Percentiles rank a stretch among this genome's conserved stretches.
Conservation (phyloP, 1,140 invertebrate genomes). For the Aphaenogaster ashmeadi region DNA sequence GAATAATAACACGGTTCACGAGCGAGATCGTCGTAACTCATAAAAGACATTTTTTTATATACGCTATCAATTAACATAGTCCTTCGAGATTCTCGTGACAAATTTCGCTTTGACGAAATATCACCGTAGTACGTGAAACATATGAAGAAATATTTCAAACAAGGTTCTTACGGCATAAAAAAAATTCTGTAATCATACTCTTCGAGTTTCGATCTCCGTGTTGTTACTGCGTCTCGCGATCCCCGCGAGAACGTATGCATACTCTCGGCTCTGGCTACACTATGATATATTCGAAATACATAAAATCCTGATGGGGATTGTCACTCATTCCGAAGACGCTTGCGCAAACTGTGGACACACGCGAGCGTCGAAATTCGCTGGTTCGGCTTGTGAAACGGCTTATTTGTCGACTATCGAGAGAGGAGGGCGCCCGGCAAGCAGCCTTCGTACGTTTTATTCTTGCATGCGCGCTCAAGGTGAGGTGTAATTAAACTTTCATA, state of each 20-base stretch:
- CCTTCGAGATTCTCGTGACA: neutral
- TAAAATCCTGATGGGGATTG: neutral
- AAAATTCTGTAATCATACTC: neutral
- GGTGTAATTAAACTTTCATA: conserved; percentile 83
- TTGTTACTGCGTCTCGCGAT: neutral
- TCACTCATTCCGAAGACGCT: conserved; percentile 16
- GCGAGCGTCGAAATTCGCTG: conserved; percentile 24
- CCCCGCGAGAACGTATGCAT: neutral
- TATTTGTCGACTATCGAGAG: conserved; percentile 57
- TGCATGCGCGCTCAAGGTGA: conserved; percentile 78
- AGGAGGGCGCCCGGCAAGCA: conserved; percentile 56
- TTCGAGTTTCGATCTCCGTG: neutral
- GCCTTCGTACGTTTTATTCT: conserved; percentile 78
- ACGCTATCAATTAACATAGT: neutral
- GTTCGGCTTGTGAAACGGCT: conserved; percentile 47
- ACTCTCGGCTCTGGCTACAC: neutral
- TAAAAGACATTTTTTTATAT: neutral
- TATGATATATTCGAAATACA: neutral
- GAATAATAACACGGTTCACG: neutral
- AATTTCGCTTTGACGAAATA: conserved; percentile 18
- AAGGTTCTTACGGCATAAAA: neutral
- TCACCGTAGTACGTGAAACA: neutral
- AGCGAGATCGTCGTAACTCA: neutral
- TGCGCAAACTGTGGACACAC: conserved; percentile 43
- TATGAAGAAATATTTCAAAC: conserved; percentile 23